phyloP scores from a whole-genome alignment of 2,113 vertebrate genomes.

The Camelus bactrianus region DNA sequence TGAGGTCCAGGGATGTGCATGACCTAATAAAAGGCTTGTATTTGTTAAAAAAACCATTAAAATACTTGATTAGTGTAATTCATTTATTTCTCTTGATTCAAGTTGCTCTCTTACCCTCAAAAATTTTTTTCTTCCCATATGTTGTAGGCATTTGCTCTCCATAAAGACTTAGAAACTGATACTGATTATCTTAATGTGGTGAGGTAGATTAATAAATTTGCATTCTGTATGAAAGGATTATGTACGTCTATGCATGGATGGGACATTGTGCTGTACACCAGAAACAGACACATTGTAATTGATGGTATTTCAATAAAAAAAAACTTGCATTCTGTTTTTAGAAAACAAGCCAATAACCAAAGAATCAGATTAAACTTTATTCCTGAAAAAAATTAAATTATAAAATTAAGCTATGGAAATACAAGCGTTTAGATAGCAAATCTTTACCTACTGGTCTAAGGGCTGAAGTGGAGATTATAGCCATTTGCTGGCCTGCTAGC shows the following conservation, averaged over 20 bases:
- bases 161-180: not conserved
- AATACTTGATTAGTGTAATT: constrained; percentile 10
- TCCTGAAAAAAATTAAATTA: not conserved
- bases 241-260: no score
- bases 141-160: not conserved
- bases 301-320: no score
- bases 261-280: no score
- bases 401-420: constrained; percentile 32
- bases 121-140: constrained; percentile 16
- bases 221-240: not conserved
- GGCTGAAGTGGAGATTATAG: not conserved
- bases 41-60: constrained; percentile 24
- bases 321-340: not conserved
- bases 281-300: no score
- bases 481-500: not conserved
- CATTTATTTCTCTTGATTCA: not conserved
- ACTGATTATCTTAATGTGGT: not conserved
- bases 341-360: constrained; percentile 10
- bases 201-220: not conserved
- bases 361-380: not conserved
- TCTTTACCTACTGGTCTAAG: not conserved
- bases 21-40: not conserved
- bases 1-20: not conserved
- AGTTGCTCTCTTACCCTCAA: not conserved
- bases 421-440: not conserved